Base-by-base conservation (phyloP, 2,888 invertebrate genomes). In the Eupithecia subumbrata region DNA sequence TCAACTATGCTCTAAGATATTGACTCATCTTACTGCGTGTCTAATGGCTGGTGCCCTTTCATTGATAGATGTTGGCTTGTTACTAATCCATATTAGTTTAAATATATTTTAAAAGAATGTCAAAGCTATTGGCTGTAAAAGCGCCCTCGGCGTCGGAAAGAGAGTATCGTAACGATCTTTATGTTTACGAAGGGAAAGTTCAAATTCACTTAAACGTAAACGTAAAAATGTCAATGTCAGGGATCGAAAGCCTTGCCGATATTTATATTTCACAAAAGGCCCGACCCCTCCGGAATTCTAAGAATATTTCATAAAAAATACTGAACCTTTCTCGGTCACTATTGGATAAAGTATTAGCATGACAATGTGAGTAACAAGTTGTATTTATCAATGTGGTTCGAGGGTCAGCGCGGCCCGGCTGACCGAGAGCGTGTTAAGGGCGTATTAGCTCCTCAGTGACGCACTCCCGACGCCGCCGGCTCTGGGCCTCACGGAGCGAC, bases 311-410 rank as follows among this genome's bases (percentile, higher is more conserved):
- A 73, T 69, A 45, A 69, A 52, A 56, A 70, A 67, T 64, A 12
- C 12, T 11, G 63, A 72, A 66, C 63, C 71, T 64, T 69, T 74
- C 66, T 34, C 64, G 45, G 30, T n/a, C 30, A 14, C 52, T 52
- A 48, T 67, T 37, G 68, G 25, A 71, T 52, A 34, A 66, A 60
- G 69, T 72, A 76, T 76, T 74, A 69, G 72, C 72, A 74, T 74
- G 25, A 74, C 72, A 74, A 75, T 73, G 63, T 67, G 22, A 74
- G 72, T 67, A 71, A 74, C 76, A 73, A 79, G 69, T 69, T 72
- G 71, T 78, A 64, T 76, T 76, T 78, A 73, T 77, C 34, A 74
- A 76, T 73, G 76, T 48, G 75, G 75, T 56, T 63, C 72, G 67
- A 66, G 69, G 72, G 75, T 71, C 70, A 68, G 60, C 40, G 66